Evolutionary conservation across 2,113 vertebrate genomes (phyloP), one percentile per base, ranked within the genome.

Genomic region (Heptranchias perlo): DNA sequence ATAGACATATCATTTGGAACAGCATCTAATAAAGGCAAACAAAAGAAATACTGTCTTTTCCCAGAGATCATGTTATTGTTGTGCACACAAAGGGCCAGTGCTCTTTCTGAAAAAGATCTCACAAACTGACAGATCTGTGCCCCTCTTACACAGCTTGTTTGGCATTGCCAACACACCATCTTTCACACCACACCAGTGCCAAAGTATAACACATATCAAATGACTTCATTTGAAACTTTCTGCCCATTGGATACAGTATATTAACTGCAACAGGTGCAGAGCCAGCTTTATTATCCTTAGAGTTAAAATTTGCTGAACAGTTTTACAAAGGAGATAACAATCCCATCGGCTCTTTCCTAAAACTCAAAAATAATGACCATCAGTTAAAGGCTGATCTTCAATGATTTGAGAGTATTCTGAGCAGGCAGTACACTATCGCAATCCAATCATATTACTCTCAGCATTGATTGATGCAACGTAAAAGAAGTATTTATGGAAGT

Each of bases 11-110:
- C 11, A 44, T 39, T 61, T 39, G 62, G 58, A 62, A 62, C n/a
- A 62, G 58, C 58, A 39, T 93, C 89, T n/a, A 61, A 93, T 93
- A n/a, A 64, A 93, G 58, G 58, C 25, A 91, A 91, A 58, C 58
- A 93, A 93, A 82, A 39, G 31, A 93, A 93, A 62, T 93, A 93
- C n/a, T 93, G 89, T 82, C 47, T 23, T 21, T 78, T 6, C 58
- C 35, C 31, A 82, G 78, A 82, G 78, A 82, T 82, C 78, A 82
- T 1, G 18, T 82, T 28, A 82, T 18, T 82, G 76, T 16, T 16
- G 39, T 82, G 18, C 16, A 44, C 4, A 18, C 16, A 82, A 82
- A 82, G 16, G 76, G 23, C 67, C 67, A 69, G 67, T 69, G 39
- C 6, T 4, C 18, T 14, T 78, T 82, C 78, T 82, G 39, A 82